phyloP scores from a whole-genome alignment of 2,797 vertebrate species.

The Rallus crepitans region DNA sequence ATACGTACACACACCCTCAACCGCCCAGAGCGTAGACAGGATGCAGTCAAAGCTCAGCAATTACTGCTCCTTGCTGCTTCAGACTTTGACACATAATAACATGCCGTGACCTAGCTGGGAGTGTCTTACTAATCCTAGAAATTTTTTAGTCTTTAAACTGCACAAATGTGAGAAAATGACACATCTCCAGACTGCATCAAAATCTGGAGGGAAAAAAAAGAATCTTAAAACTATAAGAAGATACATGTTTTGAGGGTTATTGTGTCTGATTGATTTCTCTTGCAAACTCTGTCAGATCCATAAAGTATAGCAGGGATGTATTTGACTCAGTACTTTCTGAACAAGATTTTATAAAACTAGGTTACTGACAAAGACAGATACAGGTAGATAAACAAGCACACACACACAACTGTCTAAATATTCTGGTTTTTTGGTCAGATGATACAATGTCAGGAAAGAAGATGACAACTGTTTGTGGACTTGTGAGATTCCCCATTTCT shows the following conservation, averaged over 20 bases:
- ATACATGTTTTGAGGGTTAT: background rate
- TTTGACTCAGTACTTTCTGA: background rate
- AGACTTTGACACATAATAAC: slow-evolving; percentile 15
- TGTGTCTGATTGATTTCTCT: background rate
- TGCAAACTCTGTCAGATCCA: background rate
- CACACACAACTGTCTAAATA: background rate
- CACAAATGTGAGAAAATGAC: background rate
- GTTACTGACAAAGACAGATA: background rate
- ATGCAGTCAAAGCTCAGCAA: slow-evolving; percentile 47
- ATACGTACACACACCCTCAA: background rate
- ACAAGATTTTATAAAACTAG: background rate
- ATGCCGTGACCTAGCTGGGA: slow-evolving; percentile 36
- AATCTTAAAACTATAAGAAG: background rate
- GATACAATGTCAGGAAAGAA: background rate
- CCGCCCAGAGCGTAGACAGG: slow-evolving; percentile 22
- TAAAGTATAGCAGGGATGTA: background rate
- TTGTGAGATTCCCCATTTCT: background rate
- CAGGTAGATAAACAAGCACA: background rate
- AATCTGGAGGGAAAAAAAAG: background rate
- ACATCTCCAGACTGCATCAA: background rate
- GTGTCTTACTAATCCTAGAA: slow-evolving; percentile 32
- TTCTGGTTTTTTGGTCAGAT: background rate
- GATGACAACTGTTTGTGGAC: background rate
- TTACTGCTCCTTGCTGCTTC: background rate
- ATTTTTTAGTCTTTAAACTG: slow-evolving; percentile 3